These are phyloP conservation scores for Perdita meconis DNA, from an alignment of 2,888 invertebrate genomes.

Conservation along the genomic window DNA sequence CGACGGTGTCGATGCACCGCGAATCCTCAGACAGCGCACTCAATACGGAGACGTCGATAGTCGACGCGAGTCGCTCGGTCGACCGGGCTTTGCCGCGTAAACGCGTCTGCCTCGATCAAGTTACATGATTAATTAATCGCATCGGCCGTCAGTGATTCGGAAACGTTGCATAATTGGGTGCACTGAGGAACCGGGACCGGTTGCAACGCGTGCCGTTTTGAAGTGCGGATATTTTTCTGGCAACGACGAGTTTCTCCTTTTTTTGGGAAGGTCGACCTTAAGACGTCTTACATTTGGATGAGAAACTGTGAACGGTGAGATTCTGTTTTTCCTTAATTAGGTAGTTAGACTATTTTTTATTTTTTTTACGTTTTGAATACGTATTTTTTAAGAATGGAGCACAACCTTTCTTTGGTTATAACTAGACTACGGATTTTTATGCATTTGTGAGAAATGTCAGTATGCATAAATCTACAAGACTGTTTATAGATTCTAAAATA, in stretches of 20 bases:
- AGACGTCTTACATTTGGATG: background rate
- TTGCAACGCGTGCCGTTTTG: conserved; percentile 1
- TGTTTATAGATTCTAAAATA: too few relatives aligned
- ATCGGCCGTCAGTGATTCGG: conserved; percentile 69
- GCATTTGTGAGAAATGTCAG: too few relatives aligned
- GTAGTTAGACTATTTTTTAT: too few relatives aligned
- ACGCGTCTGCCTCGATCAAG: conserved; percentile 50
- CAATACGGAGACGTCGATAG: conserved; percentile 10
- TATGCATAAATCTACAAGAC: too few relatives aligned
- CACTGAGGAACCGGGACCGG: conserved; percentile 14
- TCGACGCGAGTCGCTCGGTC: background rate
- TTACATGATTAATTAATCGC: conserved; percentile 70
- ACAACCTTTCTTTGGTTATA: too few relatives aligned
- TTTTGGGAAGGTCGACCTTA: background rate
- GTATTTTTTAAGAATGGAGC: too few relatives aligned
- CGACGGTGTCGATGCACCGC: conserved; percentile 28
- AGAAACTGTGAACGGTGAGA: background rate
- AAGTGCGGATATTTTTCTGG: conserved; percentile 47
- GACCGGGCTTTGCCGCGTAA: conserved; percentile 33
- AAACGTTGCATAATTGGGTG: conserved; percentile 74
- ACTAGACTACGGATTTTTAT: too few relatives aligned
- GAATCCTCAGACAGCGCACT: conserved; percentile 14
- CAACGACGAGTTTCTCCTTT: background rate
- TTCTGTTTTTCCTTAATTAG: background rate
- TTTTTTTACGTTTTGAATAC: too few relatives aligned